Evolutionary conservation across 2,888 invertebrate species (phyloP).

Genomic region (Meteorus colon): DNA sequence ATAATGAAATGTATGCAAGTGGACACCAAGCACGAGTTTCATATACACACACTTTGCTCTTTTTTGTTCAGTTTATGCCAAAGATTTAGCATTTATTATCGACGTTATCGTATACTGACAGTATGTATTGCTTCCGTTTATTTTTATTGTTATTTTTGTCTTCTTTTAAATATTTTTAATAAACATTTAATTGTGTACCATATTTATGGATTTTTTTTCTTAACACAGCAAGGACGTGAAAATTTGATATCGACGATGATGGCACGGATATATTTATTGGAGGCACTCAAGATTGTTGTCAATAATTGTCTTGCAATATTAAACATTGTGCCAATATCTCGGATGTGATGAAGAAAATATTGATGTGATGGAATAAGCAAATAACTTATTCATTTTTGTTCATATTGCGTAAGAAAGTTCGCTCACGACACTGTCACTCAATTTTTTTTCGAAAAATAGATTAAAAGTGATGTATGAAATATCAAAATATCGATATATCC

Average conservation of each 20-base stretch:
- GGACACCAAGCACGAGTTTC: conserved; percentile 75
- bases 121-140: conserved; percentile 74
- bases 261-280: conserved; percentile 82
- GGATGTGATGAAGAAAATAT: conserved; percentile 77
- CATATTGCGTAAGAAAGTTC: neutral
- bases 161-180: too few species aligned
- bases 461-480: neutral
- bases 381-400: neutral
- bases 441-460: neutral
- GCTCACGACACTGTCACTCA: neutral
- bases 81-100: conserved; percentile 84
- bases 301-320: conserved; percentile 79
- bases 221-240: conserved; percentile 78
- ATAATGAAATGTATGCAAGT: conserved; percentile 76
- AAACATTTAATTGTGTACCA: conserved; percentile 24
- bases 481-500: neutral
- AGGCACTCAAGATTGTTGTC: conserved; percentile 79
- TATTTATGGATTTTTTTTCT: conserved; percentile 27
- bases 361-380: conserved; percentile 16
- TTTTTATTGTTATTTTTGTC: neutral
- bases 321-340: conserved; percentile 80
- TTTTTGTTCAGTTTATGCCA: conserved; percentile 80
- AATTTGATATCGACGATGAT: conserved; percentile 81
- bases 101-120: conserved; percentile 80
- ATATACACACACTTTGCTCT: conserved; percentile 79